phyloP scores from a whole-genome alignment of 1,140 invertebrate species.

The Drosophila murphyi region DNA sequence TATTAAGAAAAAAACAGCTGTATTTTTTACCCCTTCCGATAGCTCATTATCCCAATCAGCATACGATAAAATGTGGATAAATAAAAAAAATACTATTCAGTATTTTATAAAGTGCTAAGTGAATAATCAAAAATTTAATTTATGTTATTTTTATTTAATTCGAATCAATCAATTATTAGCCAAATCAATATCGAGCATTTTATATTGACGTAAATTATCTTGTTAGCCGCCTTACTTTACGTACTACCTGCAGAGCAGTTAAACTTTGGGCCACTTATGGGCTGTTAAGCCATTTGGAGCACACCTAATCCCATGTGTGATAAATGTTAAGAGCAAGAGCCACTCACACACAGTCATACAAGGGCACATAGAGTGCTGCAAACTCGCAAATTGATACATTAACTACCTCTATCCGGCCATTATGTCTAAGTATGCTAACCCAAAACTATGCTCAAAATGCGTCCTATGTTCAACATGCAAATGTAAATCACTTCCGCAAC shows the following conservation, averaged over 20 bases:
- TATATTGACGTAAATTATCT: not conserved
- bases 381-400: conserved; percentile 71
- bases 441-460: conserved; percentile 78
- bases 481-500: conserved; percentile 75
- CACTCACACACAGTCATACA: not conserved
- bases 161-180: no score
- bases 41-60: no score
- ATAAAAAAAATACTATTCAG: no score
- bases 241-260: not conserved
- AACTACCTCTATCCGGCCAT: conserved; percentile 80
- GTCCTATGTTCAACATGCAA: conserved; percentile 72
- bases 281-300: conserved; percentile 12
- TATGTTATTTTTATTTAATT: no score
- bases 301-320: conserved; percentile 19
- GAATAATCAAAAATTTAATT: no score
- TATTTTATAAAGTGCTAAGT: no score
- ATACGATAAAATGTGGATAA: no score
- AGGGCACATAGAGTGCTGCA: not conserved
- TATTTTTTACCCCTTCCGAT: no score
- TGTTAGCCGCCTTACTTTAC: no score
- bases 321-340: conserved; percentile 4
- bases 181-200: not conserved
- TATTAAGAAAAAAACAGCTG: no score
- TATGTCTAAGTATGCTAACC: conserved; percentile 55
- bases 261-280: conserved; percentile 16